Conservation (phyloP, 2,888 invertebrate genomes). For the Lacanobia oleracea region DNA sequence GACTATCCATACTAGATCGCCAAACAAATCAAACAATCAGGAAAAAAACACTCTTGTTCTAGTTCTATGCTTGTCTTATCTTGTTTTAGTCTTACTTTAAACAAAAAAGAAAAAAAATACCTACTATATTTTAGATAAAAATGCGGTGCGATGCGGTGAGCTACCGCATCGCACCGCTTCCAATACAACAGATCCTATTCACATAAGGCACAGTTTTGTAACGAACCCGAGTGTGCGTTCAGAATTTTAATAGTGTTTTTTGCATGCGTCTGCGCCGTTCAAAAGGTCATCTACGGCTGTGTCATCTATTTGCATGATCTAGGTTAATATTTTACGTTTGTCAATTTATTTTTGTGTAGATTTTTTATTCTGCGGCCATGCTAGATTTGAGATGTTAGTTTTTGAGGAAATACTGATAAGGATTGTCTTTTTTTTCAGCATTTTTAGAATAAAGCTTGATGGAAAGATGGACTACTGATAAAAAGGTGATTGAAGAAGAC, state of each 20-base stretch:
- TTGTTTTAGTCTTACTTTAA: no score
- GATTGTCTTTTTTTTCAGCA: no score
- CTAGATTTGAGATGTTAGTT: neutral
- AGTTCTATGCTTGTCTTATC: no score
- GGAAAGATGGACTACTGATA: no score
- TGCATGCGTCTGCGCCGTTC: conserved; percentile 45
- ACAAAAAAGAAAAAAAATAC: no score
- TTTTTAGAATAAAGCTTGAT: no score
- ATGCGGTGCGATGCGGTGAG: no score
- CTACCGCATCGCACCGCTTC: conserved; percentile 24
- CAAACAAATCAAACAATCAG: no score
- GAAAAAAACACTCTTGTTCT: no score
- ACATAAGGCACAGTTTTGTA: conserved; percentile 57
- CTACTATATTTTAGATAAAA: no score
- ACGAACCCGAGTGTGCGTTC: conserved; percentile 49
- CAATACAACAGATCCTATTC: conserved; percentile 16
- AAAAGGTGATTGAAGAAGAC: no score
- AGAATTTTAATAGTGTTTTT: conserved; percentile 65
- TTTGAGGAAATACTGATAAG: neutral
- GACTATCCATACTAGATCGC: no score
- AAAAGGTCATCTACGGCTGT: conserved; percentile 60
- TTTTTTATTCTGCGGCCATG: conserved; percentile 19
- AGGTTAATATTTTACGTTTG: conserved; percentile 53
- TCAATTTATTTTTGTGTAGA: conserved; percentile 38
- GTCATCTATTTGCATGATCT: conserved; percentile 66